Evolutionary conservation across 2,888 invertebrate species (phyloP), one percentile per base, ranked within the genome.

Genomic region (Drosophila pseudotakahashii): DNA sequence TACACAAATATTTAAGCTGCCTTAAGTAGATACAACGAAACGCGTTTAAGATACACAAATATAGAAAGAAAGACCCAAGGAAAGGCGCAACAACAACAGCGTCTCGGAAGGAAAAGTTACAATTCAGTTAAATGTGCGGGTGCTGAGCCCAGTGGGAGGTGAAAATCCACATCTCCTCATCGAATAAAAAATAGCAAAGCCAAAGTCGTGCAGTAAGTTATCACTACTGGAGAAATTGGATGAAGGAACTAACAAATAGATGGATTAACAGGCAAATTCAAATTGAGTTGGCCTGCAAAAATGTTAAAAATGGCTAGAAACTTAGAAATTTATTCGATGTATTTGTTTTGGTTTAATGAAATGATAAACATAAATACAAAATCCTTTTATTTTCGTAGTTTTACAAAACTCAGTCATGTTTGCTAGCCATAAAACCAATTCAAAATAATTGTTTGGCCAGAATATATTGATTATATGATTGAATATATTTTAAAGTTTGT

Each of bases 21-120:
- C 88, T 88, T 85, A 83, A 88, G 86, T 85, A 88, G 88, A 88
- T 88, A 83, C 88, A 83, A 79, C 82, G 80, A 83, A 83, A 83
- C 88, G 88, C 88, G 88, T 83, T 83, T 75, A 83, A 83, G 82
- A 85, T 88, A 85, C 82, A 88, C 82, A 82, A 88, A 82, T 79
- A 81, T 53, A 70, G 67, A 70, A 62, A 73, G 59, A 70, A 75
- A 70, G 55, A 60, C 37, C 54, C 54, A 50, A 76, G 70, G 61
- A 77, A 87, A 84, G 77, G 85, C 81, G 67, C 78, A 64, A 59
- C 41, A 58, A 61, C 42, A 59, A 45, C 47, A 60, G 48, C 42
- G 48, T 36, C 44, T 60, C 42, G 68, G 66, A 70, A 72, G 66
- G 81, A 84, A 82, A 81, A 82, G 87, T 87, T 82, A 81, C 81